Base-by-base conservation (phyloP, 2,113 vertebrate genomes). In the Hippocampus barbouri region DNA sequence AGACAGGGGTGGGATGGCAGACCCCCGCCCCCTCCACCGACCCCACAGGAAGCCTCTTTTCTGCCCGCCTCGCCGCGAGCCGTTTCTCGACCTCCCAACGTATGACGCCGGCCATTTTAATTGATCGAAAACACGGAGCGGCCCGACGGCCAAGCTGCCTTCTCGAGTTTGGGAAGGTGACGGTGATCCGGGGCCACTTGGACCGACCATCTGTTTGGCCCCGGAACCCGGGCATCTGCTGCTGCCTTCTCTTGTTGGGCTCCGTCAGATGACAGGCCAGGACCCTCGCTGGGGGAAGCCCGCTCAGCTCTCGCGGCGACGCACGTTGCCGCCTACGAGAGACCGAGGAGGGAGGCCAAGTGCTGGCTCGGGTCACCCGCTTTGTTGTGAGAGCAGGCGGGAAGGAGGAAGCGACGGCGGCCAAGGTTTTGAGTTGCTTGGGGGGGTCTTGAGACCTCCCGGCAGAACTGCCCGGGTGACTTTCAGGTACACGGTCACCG, bases 201-300 rank as follows among this genome's bases (percentile, higher is more conserved):
- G 89, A 71, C 78, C 74, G 78, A 89, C 90, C 91, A 90, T 91
- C 89, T 92, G 91, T 88, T 91, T 92, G 89, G 91, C 90, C 85
- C 75, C 71, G 70, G 72, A 91, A 89, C 83, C 69, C 67, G 59
- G 86, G 88, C 91, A 91, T 90, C 91, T 92, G 92, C 86, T 91
- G 79, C 75, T 91, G 79, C 75, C 76, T 61, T 83, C 89, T 88
- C 90, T 91, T 91, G 91, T 92, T 87, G 86, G 87, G 85, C 78
- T 83, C 79, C 66, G 86, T 93, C 86, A 91, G 89, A 92, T 88
- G 91, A 91, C 75, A 86, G 83, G 91, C 93, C 92, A 93, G 88
- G 86, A 85, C 85, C 83, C 88, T 88, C 81, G 72, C 68, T 34
- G 85, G 89, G 64, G 88, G 88, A 84, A 78, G 81, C 62, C 74